A percentile compares a stretch with the other conserved stretches of the same genome.
Conservation (phyloP, 2,113 vertebrate species). For the Fulmarus glacialis region DNA sequence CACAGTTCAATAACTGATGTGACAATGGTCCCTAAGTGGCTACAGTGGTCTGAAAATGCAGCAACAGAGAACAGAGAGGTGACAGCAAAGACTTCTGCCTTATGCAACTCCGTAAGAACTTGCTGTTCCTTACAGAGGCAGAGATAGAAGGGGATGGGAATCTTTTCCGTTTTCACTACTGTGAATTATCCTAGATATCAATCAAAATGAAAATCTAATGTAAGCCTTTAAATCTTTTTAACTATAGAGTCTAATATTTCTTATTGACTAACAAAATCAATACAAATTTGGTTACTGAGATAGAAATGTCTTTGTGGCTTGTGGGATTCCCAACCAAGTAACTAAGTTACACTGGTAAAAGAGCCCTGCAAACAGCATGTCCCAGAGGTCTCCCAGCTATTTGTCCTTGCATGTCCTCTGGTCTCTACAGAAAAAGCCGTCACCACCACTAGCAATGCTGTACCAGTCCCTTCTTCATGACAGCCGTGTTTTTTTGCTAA, state of each 20-base stretch:
- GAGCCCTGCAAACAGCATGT: neutral
- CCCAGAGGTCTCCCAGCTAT: neutral
- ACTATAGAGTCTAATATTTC: neutral
- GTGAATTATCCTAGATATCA: neutral
- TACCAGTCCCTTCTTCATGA: neutral
- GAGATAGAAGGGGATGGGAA: neutral
- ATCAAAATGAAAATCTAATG: conserved; percentile 8
- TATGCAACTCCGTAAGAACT: neutral
- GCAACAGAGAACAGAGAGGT: neutral
- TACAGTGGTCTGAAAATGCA: neutral
- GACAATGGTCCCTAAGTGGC: neutral
- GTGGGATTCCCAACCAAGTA: neutral
- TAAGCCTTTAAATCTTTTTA: neutral
- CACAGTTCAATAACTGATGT: neutral
- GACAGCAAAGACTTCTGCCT: neutral
- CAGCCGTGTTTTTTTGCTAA: neutral
- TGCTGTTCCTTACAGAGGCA: neutral
- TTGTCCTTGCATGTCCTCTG: neutral
- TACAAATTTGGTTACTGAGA: conserved; percentile 4
- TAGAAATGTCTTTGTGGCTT: neutral
- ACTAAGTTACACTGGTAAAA: neutral
- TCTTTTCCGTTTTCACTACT: neutral
- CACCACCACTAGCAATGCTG: neutral
- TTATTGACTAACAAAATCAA: conserved; percentile 18
- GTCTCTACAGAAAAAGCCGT: neutral